phyloP scores from a whole-genome alignment of 2,113 vertebrate genomes.

The Oreochromis aureus region DNA sequence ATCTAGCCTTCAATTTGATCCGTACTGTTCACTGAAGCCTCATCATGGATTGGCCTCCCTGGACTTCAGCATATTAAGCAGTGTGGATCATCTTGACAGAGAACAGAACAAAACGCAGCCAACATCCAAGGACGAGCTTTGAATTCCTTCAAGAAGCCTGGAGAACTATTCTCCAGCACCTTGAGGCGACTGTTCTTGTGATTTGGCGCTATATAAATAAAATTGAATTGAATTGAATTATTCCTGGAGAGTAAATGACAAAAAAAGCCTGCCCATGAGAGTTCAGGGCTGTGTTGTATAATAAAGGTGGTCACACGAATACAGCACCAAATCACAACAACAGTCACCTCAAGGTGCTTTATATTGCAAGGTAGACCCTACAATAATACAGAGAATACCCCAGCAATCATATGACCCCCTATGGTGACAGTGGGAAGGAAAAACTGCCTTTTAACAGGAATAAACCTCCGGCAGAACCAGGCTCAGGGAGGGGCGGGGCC shows the following conservation, averaged over 20 bases:
- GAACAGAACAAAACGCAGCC: background rate
- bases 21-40: background rate
- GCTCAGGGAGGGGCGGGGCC: background rate
- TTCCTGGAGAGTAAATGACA: background rate
- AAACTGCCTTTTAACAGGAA: background rate
- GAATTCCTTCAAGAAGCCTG: background rate
- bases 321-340: background rate
- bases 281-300: background rate
- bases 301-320: background rate
- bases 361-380: background rate
- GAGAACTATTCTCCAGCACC: background rate
- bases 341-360: accelerated
- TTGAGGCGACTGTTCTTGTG: too few relatives aligned
- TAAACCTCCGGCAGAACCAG: background rate
- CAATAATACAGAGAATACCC: background rate
- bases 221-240: background rate
- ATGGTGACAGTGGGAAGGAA: background rate
- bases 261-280: background rate
- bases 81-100: background rate
- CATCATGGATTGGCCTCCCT: background rate
- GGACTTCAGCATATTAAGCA: background rate
- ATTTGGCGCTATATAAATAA: too few relatives aligned
- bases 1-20: background rate
- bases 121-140: background rate
- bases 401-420: background rate